Evolutionary conservation across 2,113 vertebrate genomes (phyloP).

Genomic region (Pipa parva): DNA sequence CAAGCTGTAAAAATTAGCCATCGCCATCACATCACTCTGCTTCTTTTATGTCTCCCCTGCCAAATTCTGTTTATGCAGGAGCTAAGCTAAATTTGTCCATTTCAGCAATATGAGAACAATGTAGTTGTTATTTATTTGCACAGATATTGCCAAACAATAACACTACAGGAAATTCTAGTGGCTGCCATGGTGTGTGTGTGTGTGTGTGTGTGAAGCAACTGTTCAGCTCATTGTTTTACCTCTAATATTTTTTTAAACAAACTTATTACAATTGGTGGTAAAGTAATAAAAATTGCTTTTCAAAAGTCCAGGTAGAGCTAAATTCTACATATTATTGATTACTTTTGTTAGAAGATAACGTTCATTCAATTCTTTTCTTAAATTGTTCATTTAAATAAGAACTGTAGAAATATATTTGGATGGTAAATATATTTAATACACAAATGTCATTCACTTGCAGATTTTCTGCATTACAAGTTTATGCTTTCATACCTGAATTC

Average conservation of each 20-base stretch:
- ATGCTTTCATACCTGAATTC: too few species aligned
- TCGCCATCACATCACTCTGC: slow-evolving; percentile 31
- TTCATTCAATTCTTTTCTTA: too few species aligned
- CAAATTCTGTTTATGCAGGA: slow-evolving; percentile 37
- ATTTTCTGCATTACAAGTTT: too few species aligned
- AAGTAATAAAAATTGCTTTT: too few species aligned
- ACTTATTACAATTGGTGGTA: too few species aligned
- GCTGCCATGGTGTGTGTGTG: slow-evolving; percentile 10
- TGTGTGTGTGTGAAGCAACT: neutral
- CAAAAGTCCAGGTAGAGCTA: too few species aligned
- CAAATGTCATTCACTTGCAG: too few species aligned
- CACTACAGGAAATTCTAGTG: slow-evolving; percentile 8
- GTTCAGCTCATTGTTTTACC: neutral
- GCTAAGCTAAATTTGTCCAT: slow-evolving; percentile 21
- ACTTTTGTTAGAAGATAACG: too few species aligned
- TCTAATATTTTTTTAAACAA: slow-evolving; percentile 28
- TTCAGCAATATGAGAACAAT: slow-evolving; percentile 27
- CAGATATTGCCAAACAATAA: slow-evolving; percentile 18
- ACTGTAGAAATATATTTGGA: too few species aligned
- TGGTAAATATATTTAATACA: too few species aligned
- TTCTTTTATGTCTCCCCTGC: slow-evolving; percentile 33
- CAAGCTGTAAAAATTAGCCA: slow-evolving; percentile 32
- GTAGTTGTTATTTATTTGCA: slow-evolving; percentile 24
- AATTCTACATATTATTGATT: too few species aligned
- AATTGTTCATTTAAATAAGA: too few species aligned